Evolutionary conservation across 2,888 invertebrate genomes (phyloP), one percentile per base, ranked within the genome.

Genomic region (Dynastes grantii): DNA sequence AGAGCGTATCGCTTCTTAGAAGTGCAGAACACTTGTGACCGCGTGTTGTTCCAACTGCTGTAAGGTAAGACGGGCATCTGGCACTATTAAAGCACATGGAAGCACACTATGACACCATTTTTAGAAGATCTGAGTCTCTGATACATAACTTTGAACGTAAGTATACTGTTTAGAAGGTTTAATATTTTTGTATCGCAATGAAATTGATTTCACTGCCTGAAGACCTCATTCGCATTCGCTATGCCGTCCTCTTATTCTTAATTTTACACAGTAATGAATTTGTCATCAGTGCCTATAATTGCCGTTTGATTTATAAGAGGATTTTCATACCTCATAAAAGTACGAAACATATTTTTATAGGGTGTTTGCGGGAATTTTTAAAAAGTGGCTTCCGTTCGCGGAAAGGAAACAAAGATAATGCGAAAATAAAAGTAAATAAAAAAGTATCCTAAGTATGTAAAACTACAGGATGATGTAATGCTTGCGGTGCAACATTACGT

Each of bases 61-160:
- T 8, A 45, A 45, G 45, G 45, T 32, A 63, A 63, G 53, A 61
- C 27, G 45, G 49, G 45, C 67, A 67, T 67, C 67, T 67, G 67
- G 67, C 49, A 49, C 9, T 67, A 49, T 49, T 67, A 49, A 29
- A 64, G 64, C 13, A 8, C 37, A 32, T 64, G 37, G 32, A 37
- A 64, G 9, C 45, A 27, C 32, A 63, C 29, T 63, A 63, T 13
- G 32, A 32, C 29, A 63, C 27, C 29, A 9, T 27, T 32, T 63
- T 63, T 13, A 63, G 29, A 63, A 63, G 27, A 29, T 29, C 6
- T 4, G 22, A 22, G 55, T n/a, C 22, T 16, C 9, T 58, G 22
- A 22, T 9, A 27, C 8, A 11, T 45, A 45, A 37, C 0, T 37
- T 45, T 1, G 0, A 45, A 45, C 11, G 45, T 45, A 16, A 13